Evolutionary conservation across 2,888 invertebrate species (phyloP).

Genomic region (Acanthosepion lycidas): DNA sequence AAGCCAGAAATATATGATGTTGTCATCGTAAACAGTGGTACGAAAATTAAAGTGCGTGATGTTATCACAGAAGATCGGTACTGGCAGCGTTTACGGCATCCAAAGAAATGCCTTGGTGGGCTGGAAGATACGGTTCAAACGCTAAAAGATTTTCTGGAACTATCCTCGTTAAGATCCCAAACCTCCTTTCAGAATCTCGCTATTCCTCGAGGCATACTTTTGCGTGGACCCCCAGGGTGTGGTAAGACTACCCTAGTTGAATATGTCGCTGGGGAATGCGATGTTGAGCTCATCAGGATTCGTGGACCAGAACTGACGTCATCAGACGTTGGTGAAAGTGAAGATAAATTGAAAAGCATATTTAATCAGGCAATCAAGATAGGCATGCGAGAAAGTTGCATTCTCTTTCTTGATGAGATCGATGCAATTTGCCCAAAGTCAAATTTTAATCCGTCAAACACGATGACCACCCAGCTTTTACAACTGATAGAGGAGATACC

Average conservation of each 20-base stretch:
- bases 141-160: constrained; percentile 59
- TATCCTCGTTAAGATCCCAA: constrained; percentile 54
- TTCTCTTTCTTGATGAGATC: constrained; percentile 75
- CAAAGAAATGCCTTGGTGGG: constrained; percentile 58
- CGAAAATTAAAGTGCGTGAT: constrained; percentile 56
- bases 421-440: constrained; percentile 70
- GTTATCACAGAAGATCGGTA: constrained; percentile 63
- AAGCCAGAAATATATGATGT: constrained; percentile 47
- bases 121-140: constrained; percentile 56
- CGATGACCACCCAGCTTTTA: constrained; percentile 76
- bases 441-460: constrained; percentile 67
- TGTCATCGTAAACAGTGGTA: constrained; percentile 55
- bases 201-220: constrained; percentile 62
- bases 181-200: constrained; percentile 53
- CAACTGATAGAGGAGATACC: constrained; percentile 76
- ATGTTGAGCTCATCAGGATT: constrained; percentile 76
- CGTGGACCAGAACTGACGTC: constrained; percentile 76
- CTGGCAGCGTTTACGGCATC: constrained; percentile 51
- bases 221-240: constrained; percentile 70
- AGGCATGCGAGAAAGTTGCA: constrained; percentile 73
- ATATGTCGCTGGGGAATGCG: constrained; percentile 75
- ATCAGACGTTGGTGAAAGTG: constrained; percentile 78
- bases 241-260: constrained; percentile 82
- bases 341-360: constrained; percentile 75
- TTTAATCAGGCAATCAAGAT: constrained; percentile 76